Percentiles rank a stretch among this genome's conserved stretches.
phyloP scores from a whole-genome alignment of 2,113 vertebrate species.

The Boulengeromyrus knoepffleri region DNA sequence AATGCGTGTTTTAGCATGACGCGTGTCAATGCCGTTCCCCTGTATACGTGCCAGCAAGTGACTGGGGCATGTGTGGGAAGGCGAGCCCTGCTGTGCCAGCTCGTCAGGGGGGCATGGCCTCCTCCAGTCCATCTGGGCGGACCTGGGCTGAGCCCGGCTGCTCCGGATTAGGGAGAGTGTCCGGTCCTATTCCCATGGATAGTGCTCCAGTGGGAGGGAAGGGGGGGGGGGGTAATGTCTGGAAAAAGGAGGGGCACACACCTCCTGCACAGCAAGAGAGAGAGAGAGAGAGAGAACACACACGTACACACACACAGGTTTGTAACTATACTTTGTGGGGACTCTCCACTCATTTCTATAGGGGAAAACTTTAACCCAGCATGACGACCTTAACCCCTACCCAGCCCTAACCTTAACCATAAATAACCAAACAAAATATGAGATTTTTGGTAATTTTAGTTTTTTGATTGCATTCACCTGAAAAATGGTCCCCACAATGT shows the following conservation, averaged over 20 bases:
- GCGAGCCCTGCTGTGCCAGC: background rate
- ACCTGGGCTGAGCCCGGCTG: background rate
- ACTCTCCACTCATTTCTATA: too few species aligned
- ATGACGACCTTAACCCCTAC: too few species aligned
- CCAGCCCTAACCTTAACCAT: too few species aligned
- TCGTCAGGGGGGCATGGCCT: background rate
- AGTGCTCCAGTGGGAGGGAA: background rate
- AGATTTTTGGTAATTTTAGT: too few species aligned
- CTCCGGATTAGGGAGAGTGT: background rate
- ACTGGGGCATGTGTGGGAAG: background rate
- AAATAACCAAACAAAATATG: too few species aligned
- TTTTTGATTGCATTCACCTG: too few species aligned
- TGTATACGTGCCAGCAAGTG: background rate
- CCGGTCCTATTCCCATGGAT: background rate
- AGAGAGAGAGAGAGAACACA: background rate
- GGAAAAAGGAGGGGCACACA: background rate
- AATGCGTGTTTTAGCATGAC: conserved; percentile 54
- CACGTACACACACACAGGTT: background rate
- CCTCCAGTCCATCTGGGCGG: background rate
- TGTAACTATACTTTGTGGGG: too few species aligned
- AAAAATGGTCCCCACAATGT: too few species aligned
- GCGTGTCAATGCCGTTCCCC: conserved; percentile 42
- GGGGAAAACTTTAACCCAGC: too few species aligned
- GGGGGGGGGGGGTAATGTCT: background rate
- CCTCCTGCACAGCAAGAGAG: background rate